Conservation (phyloP, 1,140 invertebrate species). For the Anoplophora glabripennis region DNA sequence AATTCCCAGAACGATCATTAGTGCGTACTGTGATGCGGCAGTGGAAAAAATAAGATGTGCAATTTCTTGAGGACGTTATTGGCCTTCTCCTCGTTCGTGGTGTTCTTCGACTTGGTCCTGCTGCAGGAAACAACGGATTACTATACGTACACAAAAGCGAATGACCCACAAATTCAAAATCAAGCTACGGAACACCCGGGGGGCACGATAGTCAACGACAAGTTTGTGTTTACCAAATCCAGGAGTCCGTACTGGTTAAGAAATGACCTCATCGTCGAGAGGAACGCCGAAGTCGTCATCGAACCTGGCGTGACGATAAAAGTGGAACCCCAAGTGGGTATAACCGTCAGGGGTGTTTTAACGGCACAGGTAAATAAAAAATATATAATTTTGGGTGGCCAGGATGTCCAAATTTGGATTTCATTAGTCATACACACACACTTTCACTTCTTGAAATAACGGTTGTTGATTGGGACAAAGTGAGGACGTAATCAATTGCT, state of each 20-base stretch:
- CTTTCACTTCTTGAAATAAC: no score
- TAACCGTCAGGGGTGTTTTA: conserved; percentile 83
- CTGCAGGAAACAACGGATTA: neutral
- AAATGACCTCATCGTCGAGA: conserved; percentile 77
- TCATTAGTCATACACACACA: no score
- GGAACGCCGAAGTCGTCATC: conserved; percentile 70
- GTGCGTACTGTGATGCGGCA: no score
- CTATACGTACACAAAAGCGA: neutral
- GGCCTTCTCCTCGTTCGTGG: neutral
- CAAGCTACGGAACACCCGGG: conserved; percentile 55
- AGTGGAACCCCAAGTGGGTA: conserved; percentile 85
- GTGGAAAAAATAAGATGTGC: conserved; percentile 1
- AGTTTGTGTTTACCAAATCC: conserved; percentile 54
- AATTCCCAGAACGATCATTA: no score
- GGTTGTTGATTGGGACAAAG: no score
- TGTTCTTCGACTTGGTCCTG: neutral
- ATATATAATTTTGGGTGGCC: neutral
- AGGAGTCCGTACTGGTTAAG: conserved; percentile 75
- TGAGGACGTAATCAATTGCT: no score
- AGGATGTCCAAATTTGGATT: neutral
- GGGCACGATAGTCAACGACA: conserved; percentile 57
- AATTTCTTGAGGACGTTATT: conserved; percentile 7
- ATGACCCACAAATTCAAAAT: no score
- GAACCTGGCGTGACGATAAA: conserved; percentile 82
- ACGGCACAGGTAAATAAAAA: conserved; percentile 74